Conservation (phyloP, 2,113 vertebrate species). For the Asarcornis scutulata region DNA sequence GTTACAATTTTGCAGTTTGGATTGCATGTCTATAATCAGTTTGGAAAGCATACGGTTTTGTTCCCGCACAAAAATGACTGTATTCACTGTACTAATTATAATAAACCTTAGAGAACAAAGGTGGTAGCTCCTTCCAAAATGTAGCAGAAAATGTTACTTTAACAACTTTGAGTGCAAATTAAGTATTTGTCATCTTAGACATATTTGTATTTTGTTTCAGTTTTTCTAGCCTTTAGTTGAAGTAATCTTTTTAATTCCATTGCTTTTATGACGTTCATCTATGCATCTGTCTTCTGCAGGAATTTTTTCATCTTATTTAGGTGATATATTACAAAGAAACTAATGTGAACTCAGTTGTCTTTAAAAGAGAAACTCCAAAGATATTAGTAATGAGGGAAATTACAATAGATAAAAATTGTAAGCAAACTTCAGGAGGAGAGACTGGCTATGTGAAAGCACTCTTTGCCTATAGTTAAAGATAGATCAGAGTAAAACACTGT, state of each 20-base stretch:
- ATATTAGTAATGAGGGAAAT: neutral
- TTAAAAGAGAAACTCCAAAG: neutral
- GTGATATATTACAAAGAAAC: neutral
- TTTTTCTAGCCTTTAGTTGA: neutral
- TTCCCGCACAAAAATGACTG: conserved; percentile 35
- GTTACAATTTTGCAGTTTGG: conserved; percentile 57
- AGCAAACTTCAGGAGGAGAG: neutral
- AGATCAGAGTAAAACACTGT: neutral
- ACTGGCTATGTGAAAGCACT: neutral
- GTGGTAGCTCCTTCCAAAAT: neutral
- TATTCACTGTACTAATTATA: conserved; percentile 10
- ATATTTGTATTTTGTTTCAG: neutral
- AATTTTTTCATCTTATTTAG: neutral
- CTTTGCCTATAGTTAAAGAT: neutral
- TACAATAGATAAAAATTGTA: neutral
- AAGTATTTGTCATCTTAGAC: neutral
- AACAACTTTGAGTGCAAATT: neutral
- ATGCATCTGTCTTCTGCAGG: neutral
- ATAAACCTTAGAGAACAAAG: neutral
- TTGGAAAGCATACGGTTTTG: conserved; percentile 16
- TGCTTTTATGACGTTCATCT: neutral
- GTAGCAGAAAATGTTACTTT: neutral
- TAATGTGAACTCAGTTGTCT: neutral
- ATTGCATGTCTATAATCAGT: conserved; percentile 58
- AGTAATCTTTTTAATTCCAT: neutral